These are phyloP conservation scores for human DNA, from an alignment of 2,113 vertebrate genomes.

Conservation along the genomic window GRCh38 chrY:15281501-15282000, in stretches of 20 bases:
- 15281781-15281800: constrained; percentile 69
- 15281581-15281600: constrained; percentile 81
- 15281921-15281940: neutral
- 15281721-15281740: constrained; percentile 81
- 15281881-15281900: neutral
- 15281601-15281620: constrained; percentile 83
- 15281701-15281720: constrained; percentile 75
- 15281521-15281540: constrained; percentile 70
- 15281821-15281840: neutral
- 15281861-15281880: neutral
- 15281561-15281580: constrained; percentile 81
- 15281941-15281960: neutral
- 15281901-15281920: neutral
- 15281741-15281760: constrained; percentile 80
- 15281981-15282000: neutral
- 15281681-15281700: constrained; percentile 76
- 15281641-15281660: constrained; percentile 89
- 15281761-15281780: constrained; percentile 71
- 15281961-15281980: neutral
- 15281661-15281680: constrained; percentile 88
- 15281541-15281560: constrained; percentile 69
- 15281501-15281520: constrained; percentile 75
- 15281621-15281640: constrained; percentile 86
- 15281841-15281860: neutral
- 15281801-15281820: constrained; percentile 38